Base-by-base conservation (phyloP, 2,888 invertebrate genomes). In the Caenorhabditis angaria region DNA sequence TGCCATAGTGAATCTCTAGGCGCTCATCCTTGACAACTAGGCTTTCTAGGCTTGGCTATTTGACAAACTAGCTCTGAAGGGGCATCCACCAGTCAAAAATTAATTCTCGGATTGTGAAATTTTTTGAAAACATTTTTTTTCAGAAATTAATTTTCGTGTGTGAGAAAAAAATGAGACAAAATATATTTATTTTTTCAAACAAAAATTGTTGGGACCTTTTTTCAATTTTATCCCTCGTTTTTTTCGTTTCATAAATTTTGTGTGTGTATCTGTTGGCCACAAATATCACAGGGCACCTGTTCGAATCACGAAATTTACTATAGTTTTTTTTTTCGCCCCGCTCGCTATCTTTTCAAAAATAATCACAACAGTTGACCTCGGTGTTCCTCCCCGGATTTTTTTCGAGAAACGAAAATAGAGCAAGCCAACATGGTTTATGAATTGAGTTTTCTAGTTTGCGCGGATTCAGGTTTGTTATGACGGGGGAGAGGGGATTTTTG, bases 141-240 rank as follows among this genome's bases (percentile, higher is more conserved):
- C n/a, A n/a, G n/a, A n/a, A n/a, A n/a, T n/a, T n/a, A n/a, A n/a
- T n/a, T n/a, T n/a, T n/a, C n/a, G n/a, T n/a, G n/a, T n/a, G n/a
- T n/a, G n/a, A n/a, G n/a, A n/a, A n/a, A n/a, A n/a, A 56, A 55
- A 20, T 27, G 51, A 51, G 54, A 22, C 32, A 61, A 51, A 56
- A 57, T 27, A 14, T 25, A 54, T 28, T 22, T 22, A 28, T 14
- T 22, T n/a, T 27, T 18, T 53, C 18, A 27, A 53, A 53, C 53
- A 10, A 2, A 8, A 25, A 24, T 53, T 53, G 20, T 6, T 41
- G 41, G 10, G 41, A 50, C n/a, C 50, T 22, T 20, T 50, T 53
- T n/a, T 32, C 20, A 56, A 18, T 41, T 41, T 41, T 41, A 41
- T 41, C 32, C 12, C 41, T n/a, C 18, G 41, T 41, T 41, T 41